Conservation (phyloP, 2,113 vertebrate genomes). For the Scolopax mira region DNA sequence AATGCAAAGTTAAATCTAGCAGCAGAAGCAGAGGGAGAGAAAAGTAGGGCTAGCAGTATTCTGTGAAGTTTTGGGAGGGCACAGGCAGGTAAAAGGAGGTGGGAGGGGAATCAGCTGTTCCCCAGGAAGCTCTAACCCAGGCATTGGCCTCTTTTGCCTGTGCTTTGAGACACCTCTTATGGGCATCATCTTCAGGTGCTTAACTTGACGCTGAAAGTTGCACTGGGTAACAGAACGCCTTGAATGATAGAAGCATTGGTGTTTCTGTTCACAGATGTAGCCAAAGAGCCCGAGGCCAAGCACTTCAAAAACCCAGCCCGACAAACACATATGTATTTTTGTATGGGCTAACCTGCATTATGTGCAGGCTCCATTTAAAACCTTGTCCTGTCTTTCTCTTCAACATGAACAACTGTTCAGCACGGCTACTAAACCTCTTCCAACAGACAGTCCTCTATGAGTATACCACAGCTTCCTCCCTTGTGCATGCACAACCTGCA, state of each 20-base stretch:
- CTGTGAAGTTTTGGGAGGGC: background rate
- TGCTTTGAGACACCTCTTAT: background rate
- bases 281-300: background rate
- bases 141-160: background rate
- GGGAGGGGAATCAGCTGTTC: background rate
- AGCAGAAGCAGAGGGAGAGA: background rate
- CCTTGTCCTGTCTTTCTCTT: background rate
- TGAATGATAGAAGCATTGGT: background rate
- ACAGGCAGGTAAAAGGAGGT: fast-evolving
- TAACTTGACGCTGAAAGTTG: background rate
- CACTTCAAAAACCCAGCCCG: background rate
- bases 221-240: background rate
- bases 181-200: background rate
- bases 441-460: background rate
- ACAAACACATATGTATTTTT: background rate
- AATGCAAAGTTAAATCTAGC: background rate
- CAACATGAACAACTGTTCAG: background rate
- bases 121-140: background rate
- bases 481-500: background rate
- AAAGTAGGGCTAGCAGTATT: background rate
- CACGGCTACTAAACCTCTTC: background rate
- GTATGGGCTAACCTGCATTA: background rate
- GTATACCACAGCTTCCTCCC: background rate
- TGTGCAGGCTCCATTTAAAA: background rate
- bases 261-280: background rate